Evolutionary conservation across 2,888 invertebrate species (phyloP), one percentile per base, ranked within the genome.

Genomic region (Clitarchus hookeri): DNA sequence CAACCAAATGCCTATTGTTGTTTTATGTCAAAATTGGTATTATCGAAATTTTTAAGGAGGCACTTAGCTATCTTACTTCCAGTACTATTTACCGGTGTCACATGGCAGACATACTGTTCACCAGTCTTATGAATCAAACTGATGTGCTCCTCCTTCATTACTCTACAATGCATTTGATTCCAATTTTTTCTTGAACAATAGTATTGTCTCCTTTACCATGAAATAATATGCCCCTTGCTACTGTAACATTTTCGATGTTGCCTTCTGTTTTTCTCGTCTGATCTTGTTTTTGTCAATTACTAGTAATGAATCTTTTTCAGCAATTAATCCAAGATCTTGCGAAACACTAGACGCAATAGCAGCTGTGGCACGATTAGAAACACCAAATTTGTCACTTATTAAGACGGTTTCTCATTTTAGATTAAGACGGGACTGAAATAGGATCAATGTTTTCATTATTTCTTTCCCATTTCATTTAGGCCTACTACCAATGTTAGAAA

Each of bases 51-150:
- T n/a, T 84, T 53, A 48, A 84, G 25, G 11, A 84, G 3, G 84
- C 53, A 13, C 26, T 48, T 44, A 19, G 84, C 44, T 84, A 84
- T 48, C 48, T 84, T 53, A 84, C 53, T 54, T n/a, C 36, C 84
- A 48, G 48, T 84, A 19, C 84, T 6, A n/a, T n/a, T 84, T n/a
- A n/a, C 53, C 11, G 84, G 84, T 84, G 53, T 84, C 16, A 84
- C 53, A 26, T 84, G 84, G 26, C 53, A n/a, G 26, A 84, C 54
- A 54, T 44, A 84, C 16, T 84, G 25, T n/a, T 53, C 84, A 84
- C 84, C 84, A 84, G 84, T 53, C 84, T 84, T 53, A 84, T 48
- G 84, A 84, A 84, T 54, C 48, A 84, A 12, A 48, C 84, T 84
- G n/a, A 84, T 84, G 54, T 84, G 53, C 26, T 84, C 53, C 54